Evolutionary conservation across 2,113 vertebrate species (phyloP), one percentile per base, ranked within the genome.

Genomic region (Nycticryphes semicollaris): DNA sequence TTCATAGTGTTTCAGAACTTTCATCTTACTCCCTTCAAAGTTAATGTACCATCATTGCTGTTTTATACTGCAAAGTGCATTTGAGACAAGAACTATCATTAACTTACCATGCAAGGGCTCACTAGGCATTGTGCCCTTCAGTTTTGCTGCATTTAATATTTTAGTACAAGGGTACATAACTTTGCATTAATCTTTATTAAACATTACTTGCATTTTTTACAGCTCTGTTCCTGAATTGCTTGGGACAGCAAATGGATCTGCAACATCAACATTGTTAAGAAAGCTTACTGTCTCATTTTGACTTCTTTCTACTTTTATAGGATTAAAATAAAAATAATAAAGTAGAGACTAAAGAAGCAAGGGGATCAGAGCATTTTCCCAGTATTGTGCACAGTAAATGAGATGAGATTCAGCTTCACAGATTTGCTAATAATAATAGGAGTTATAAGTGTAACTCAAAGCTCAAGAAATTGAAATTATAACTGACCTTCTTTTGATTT

Each of bases 1-100:
- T 94, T 96, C 33, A 43, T 67, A 97, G 69, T 95, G 67, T 96
- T 96, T 80, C 87, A 94, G 76, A 86, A 87, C 54, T 88, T 96
- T 97, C 86, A 89, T 97, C 93, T 94, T 68, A 64, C 64, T 94
- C 17, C 21, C 28, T 75, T 95, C 84, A 69, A 93, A 93, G 70
- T 91, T 92, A 91, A 84, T 78, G 72, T 90, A 89, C 78, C 51
- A 79, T 68, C 73, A 83, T 39, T 93, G 35, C 63, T 97, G 82
- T 85, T 94, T 96, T 69, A 77, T 79, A 66, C 63, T 95, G 53
- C 62, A 67, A 68, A 97, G 41, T 70, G 50, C 41, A 77, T 89
- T 92, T 84, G 86, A 91, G 87, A 92, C 80, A 94, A 92, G 59
- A 86, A 70, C 73, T 79, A 66, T 77, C 94, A 96, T 95, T 94